A percentile compares a stretch with the other conserved stretches of the same genome.
phyloP scores from a whole-genome alignment of 2,113 vertebrate species.

The Progne subis region DNA sequence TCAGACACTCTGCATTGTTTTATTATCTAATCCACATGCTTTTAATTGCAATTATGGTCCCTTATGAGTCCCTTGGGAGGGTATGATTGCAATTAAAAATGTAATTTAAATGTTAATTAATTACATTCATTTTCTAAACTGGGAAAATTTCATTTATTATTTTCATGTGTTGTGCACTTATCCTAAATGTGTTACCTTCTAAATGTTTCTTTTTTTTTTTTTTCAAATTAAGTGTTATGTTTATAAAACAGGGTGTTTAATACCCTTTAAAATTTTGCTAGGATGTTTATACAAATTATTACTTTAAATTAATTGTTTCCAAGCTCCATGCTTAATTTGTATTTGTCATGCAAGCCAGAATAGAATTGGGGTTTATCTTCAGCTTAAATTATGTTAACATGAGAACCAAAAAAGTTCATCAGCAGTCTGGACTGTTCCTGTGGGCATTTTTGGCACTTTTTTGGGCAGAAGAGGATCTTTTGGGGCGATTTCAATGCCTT shows the following conservation, averaged over 20 bases:
- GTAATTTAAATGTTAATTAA: slow-evolving; percentile 99
- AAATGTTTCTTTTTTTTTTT: slow-evolving; percentile 74
- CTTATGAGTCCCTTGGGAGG: slow-evolving; percentile 89
- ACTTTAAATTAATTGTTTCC: slow-evolving; percentile 84
- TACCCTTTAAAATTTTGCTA: slow-evolving; percentile 84
- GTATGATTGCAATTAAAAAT: slow-evolving; percentile 99
- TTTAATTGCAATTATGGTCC: slow-evolving; percentile 97
- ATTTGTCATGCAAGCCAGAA: slow-evolving; percentile 60
- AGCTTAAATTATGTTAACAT: neutral
- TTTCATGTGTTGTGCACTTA: slow-evolving; percentile 86
- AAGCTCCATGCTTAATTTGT: slow-evolving; percentile 64
- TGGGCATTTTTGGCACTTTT: neutral
- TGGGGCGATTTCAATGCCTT: neutral
- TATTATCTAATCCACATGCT: slow-evolving; percentile 94
- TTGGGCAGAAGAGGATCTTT: neutral
- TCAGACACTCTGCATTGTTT: slow-evolving; percentile 89
- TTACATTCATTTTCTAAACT: slow-evolving; percentile 94
- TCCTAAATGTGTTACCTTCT: slow-evolving; percentile 86
- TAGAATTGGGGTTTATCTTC: slow-evolving; percentile 39
- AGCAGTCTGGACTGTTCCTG: neutral
- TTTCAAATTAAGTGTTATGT: slow-evolving; percentile 85
- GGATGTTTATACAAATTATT: slow-evolving; percentile 83
- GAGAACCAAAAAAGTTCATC: neutral
- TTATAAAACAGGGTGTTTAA: slow-evolving; percentile 86
- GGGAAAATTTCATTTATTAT: slow-evolving; percentile 88